Evolutionary conservation across 2,113 vertebrate species (phyloP).

Genomic region (Gymnogyps californianus): DNA sequence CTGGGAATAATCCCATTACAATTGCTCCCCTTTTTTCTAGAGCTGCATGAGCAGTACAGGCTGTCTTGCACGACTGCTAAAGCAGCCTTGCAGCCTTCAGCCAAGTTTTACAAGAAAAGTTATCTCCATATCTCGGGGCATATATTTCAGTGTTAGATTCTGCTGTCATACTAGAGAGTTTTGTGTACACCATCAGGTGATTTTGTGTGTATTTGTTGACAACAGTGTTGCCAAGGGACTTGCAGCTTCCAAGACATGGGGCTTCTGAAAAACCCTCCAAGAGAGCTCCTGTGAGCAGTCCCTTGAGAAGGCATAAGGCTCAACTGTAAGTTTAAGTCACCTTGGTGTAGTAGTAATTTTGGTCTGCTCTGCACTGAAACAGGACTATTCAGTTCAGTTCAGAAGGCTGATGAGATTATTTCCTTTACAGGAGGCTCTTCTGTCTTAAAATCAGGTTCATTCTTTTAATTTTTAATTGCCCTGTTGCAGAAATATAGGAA

Average conservation of each 20-base stretch:
- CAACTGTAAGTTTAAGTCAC: neutral
- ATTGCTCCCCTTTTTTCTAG: neutral
- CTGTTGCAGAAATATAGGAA: neutral
- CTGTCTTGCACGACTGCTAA: neutral
- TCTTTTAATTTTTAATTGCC: neutral
- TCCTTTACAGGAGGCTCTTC: neutral
- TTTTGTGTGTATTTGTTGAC: neutral
- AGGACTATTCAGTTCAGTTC: neutral
- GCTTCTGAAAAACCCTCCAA: neutral
- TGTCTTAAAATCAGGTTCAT: neutral
- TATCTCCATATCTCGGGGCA: fast-evolving
- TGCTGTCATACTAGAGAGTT: neutral
- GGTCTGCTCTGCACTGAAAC: neutral
- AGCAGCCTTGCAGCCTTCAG: neutral
- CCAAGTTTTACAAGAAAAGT: neutral
- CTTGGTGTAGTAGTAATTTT: neutral
- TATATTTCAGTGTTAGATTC: neutral
- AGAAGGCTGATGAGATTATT: neutral
- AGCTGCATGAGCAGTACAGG: neutral
- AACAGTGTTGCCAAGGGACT: neutral
- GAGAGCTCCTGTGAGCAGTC: neutral
- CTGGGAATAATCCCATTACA: neutral
- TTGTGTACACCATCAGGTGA: neutral
- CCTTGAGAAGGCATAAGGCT: neutral
- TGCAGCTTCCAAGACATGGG: neutral